Evolutionary conservation across 1,140 invertebrate species (phyloP), one percentile per base, ranked within the genome.

Genomic region (Latrodectus geometricus): DNA sequence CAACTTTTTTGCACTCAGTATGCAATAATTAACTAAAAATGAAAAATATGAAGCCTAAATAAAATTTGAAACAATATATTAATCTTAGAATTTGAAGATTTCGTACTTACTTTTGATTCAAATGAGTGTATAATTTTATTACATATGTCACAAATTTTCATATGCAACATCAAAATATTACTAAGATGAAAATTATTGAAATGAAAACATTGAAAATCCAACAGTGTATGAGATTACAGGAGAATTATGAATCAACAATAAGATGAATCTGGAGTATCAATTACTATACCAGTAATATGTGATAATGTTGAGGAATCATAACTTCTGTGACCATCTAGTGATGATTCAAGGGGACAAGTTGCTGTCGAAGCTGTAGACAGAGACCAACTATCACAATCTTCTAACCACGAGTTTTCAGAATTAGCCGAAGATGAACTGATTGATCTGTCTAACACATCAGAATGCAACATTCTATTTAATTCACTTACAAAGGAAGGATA

Each of bases 361-460:
- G 84, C 75, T 15, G 78, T 81, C 2, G 86, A 87, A 54, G 86
- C 79, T 56, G 86, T 82, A 48, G 86, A 87, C 20, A 76, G 21
- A 17, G 86, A 87, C 86, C 86, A 87, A 7, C 66, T 75, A 70
- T 87, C 86, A 70, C 78, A 80, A 20, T 56, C 73, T 20, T 74
- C 73, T 49, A 75, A 21, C 23, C 86, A 69, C 4, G 52, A 69
- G 56, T 75, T 69, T 14, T 66, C 52, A 12, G 65, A 86, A 70
- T 77, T 23, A 20, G 61, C 14, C 0, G 81, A 56, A 20, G 54
- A 74, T 20, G 14, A 9, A 49, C 56, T 74, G 23, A 15, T 61
- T 9, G 48, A 49, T 5, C 23, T 52, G 12, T 52, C 21, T n/a
- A 7, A 23, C 48, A 12, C 11, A 49, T 65, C 7, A 11, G 74